These are phyloP conservation scores for Poecilia wingei DNA, from an alignment of 2,797 vertebrate species.

Conservation along the genomic window DNA sequence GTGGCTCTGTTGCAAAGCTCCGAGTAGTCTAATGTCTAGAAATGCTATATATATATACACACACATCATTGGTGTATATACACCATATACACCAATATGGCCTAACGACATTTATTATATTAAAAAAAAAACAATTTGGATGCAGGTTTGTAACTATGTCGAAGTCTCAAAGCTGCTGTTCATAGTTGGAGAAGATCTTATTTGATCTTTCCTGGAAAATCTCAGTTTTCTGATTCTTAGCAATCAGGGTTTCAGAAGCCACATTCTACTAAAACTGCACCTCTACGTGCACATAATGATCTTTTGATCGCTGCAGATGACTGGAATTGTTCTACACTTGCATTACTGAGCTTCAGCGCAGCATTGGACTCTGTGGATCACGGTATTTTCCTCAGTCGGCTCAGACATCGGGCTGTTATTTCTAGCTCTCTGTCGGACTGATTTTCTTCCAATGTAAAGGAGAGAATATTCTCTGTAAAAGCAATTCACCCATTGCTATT, in stretches of 20 bases:
- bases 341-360: not conserved
- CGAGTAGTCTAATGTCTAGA: too few species aligned
- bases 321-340: not conserved
- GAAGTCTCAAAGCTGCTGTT: not conserved
- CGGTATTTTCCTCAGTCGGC: not conserved
- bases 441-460: not conserved
- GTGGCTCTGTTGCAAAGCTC: not conserved
- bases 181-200: not conserved
- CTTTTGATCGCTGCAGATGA: conserved; percentile 1
- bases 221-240: not conserved
- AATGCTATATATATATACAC: too few species aligned
- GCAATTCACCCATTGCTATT: not conserved
- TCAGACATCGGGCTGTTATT: not conserved
- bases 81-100: too few species aligned
- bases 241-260: not conserved
- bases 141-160: not conserved
- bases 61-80: too few species aligned
- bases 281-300: not conserved
- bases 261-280: not conserved
- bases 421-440: not conserved
- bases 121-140: not conserved
- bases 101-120: too few species aligned
- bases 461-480: not conserved
- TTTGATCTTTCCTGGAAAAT: not conserved
- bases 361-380: not conserved